A percentile compares a stretch with the other conserved stretches of the same genome.
Evolutionary conservation across 2,797 vertebrate genomes (phyloP).

Genomic region (Oophaga sylvatica): DNA sequence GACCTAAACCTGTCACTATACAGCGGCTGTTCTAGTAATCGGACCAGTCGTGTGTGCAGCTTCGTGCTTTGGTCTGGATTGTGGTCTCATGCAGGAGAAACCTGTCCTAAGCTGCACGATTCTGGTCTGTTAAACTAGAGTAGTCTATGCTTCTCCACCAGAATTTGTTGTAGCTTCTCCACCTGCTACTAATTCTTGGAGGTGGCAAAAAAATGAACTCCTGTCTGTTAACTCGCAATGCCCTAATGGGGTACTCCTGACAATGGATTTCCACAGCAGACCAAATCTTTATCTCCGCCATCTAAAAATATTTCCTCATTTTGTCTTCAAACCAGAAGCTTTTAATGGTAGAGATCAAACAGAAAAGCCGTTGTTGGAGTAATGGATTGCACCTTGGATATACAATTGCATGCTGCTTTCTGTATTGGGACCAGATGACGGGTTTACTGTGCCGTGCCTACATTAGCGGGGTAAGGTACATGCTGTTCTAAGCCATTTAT

Average conservation of each 20-base stretch:
- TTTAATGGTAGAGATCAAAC: constrained; percentile 1
- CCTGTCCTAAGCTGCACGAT: no score
- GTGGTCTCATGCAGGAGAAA: no score
- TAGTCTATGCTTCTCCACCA: no score
- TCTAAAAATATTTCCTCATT: constrained; percentile 4
- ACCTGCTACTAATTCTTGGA: background rate
- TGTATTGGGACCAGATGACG: constrained; percentile 40
- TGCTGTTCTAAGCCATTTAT: background rate
- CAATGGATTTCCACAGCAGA: background rate
- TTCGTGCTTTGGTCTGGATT: no score
- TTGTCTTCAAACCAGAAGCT: constrained; percentile 13
- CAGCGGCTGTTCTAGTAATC: no score
- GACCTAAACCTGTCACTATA: no score
- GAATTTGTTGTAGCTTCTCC: no score
- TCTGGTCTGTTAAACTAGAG: no score
- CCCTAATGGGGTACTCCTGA: background rate
- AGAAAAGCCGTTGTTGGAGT: constrained; percentile 7
- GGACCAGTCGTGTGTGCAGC: no score
- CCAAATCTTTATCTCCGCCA: background rate
- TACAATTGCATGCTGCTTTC: constrained; percentile 8
- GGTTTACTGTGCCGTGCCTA: background rate
- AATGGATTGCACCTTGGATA: constrained; percentile 10
- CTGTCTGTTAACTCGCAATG: background rate
- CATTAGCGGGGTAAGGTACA: background rate
- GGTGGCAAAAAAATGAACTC: background rate